Conservation (phyloP, 1,140 invertebrate species). For the Drosophila guanche region DNA sequence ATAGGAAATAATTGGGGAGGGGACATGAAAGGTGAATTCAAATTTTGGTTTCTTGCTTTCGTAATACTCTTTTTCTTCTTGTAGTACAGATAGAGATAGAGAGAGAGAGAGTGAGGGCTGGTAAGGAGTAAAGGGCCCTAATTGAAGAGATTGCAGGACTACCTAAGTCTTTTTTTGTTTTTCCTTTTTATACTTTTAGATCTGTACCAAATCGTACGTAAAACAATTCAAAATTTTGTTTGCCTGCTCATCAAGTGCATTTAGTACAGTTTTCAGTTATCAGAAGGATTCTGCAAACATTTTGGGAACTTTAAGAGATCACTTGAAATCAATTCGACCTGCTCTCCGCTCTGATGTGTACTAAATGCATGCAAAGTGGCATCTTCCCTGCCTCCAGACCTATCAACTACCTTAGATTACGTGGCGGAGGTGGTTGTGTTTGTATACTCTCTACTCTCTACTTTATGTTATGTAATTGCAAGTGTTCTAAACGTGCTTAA, state of each 20-base stretch:
- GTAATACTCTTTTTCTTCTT: constrained; percentile 64
- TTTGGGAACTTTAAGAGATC: constrained; percentile 1
- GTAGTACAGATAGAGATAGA: constrained; percentile 50
- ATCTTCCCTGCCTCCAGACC: not conserved
- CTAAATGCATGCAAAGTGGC: too few species aligned
- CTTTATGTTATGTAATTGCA: constrained; percentile 41
- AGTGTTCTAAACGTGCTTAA: constrained; percentile 72
- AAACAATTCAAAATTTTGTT: constrained; percentile 50
- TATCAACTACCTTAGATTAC: constrained; percentile 42
- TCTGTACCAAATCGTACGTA: constrained; percentile 44
- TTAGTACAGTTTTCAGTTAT: constrained; percentile 22
- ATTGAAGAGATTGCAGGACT: not conserved
- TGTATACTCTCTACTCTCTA: constrained; percentile 26
- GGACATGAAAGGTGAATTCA: constrained; percentile 22
- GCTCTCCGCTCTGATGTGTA: too few species aligned
- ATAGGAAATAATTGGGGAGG: constrained; percentile 9
- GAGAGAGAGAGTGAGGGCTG: constrained; percentile 1
- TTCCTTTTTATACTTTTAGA: constrained; percentile 7
- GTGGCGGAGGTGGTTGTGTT: too few species aligned
- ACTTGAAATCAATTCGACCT: too few species aligned
- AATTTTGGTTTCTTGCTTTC: constrained; percentile 51
- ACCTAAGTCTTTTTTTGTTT: constrained; percentile 36
- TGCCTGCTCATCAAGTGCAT: constrained; percentile 13
- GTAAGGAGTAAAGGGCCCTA: not conserved
- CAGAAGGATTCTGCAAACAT: not conserved